Conservation (phyloP, 2,113 vertebrate genomes). For the Eupsittula cactorum region DNA sequence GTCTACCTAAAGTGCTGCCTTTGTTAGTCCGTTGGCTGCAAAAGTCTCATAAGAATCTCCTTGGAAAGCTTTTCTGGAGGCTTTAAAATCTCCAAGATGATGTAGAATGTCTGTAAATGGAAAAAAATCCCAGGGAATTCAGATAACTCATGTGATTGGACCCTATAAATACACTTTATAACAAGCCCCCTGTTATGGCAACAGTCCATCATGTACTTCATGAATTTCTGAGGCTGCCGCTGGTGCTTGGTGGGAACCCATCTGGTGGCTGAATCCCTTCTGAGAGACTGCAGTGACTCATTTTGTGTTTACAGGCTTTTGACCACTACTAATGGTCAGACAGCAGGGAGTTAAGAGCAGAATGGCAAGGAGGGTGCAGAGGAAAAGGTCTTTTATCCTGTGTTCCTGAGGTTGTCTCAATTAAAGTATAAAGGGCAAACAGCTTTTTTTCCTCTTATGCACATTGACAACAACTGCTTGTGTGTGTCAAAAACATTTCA, state of each 20-base stretch:
- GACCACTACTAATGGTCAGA: constrained; percentile 1
- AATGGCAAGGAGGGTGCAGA: not conserved
- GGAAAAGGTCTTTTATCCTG: constrained; percentile 20
- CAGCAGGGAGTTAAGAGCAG: constrained; percentile 21
- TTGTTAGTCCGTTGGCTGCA: not conserved
- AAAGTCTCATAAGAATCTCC: not conserved
- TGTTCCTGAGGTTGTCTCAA: not conserved
- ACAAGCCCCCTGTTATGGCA: not conserved
- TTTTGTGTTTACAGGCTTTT: not conserved
- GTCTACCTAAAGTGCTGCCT: not conserved
- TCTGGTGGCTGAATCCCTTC: not conserved
- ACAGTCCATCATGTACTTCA: not conserved
- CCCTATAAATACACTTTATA: not conserved
- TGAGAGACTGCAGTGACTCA: not conserved
- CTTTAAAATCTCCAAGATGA: not conserved
- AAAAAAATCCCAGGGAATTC: not conserved
- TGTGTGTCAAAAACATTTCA: not conserved
- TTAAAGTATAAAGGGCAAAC: constrained; percentile 42
- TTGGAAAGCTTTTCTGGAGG: not conserved
- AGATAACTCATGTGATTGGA: not conserved
- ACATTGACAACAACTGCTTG: not conserved
- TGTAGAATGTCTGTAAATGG: not conserved
- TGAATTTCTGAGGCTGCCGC: not conserved
- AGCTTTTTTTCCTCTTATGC: not conserved
- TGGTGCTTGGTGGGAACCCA: not conserved